Percentiles rank a stretch among this genome's conserved stretches.
Evolutionary conservation across 1,140 invertebrate genomes (phyloP).

Genomic region (Pseudomyrmex cubaensis): DNA sequence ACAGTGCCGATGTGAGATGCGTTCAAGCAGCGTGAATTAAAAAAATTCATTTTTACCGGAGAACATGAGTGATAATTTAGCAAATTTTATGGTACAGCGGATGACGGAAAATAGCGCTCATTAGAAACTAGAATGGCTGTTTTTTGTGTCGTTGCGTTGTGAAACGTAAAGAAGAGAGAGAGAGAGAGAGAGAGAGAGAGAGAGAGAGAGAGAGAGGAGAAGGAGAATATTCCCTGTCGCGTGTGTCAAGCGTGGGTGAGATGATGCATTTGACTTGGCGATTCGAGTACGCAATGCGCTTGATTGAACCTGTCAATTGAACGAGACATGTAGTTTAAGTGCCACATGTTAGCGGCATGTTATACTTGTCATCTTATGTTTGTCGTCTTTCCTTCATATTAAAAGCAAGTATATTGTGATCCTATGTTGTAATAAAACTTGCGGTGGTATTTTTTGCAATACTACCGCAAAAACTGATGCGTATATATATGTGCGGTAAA

Average conservation of each 20-base stretch:
- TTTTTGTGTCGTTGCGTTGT: conserved; percentile 15
- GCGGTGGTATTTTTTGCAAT: conserved; percentile 4
- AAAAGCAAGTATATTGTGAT: conserved; percentile 45
- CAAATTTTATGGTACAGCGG: conserved; percentile 36
- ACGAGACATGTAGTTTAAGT: conserved; percentile 56
- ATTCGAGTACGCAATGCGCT: conserved; percentile 52
- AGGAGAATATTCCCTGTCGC: conserved; percentile 24
- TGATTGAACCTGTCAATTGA: conserved; percentile 52
- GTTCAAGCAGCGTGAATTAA: conserved; percentile 31
- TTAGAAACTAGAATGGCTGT: conserved; percentile 38
- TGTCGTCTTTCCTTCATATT: conserved; percentile 47
- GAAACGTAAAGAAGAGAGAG: not conserved
- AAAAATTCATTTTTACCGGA: conserved; percentile 49
- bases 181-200: too few relatives aligned
- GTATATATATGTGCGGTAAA: not conserved
- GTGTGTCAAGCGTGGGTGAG: conserved; percentile 42
- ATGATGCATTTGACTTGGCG: conserved; percentile 55
- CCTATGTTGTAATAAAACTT: conserved; percentile 32
- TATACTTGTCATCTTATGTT: conserved; percentile 57
- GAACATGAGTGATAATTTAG: conserved; percentile 49
- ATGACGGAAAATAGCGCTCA: conserved; percentile 40
- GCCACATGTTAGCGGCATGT: conserved; percentile 38
- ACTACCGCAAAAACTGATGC: not conserved
- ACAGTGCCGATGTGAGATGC: conserved; percentile 6
- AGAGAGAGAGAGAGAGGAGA: not conserved